Evolutionary conservation across 2,113 vertebrate genomes (phyloP).

Genomic region (Tenrec ecaudatus): DNA sequence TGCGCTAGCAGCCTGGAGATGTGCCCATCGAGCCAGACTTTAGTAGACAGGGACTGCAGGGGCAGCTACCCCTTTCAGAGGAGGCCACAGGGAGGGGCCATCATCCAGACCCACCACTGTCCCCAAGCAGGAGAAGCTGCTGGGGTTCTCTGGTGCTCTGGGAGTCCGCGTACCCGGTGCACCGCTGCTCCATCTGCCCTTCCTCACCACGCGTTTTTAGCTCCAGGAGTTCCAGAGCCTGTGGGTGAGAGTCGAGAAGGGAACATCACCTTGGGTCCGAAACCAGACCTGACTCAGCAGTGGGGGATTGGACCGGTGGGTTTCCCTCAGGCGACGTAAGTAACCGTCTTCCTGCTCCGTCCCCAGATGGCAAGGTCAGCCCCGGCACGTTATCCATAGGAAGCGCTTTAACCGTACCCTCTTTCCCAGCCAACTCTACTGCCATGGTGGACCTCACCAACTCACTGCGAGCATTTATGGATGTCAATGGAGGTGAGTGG

Average conservation of each 20-base stretch:
- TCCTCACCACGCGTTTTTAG: constrained; percentile 83
- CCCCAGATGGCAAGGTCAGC: constrained; percentile 91
- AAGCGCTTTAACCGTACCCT: constrained; percentile 89
- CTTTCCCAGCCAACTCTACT: constrained; percentile 88
- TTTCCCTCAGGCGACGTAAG: constrained; percentile 82
- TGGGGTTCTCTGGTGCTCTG: constrained; percentile 48
- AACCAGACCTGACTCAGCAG: constrained; percentile 80
- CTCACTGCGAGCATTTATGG: constrained; percentile 91
- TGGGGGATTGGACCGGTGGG: constrained; percentile 82
- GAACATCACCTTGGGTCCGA: constrained; percentile 82
- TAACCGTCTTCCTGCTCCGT: constrained; percentile 84
- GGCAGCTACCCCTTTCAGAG: not conserved
- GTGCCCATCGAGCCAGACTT: not conserved
- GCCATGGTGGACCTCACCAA: constrained; percentile 90
- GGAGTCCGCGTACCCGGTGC: constrained; percentile 58
- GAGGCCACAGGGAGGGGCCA: constrained; percentile 38
- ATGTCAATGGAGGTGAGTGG: constrained; percentile 90
- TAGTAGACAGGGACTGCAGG: not conserved
- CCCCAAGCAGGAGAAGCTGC: constrained; percentile 27
- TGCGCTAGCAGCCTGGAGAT: not conserved
- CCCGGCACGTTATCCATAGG: constrained; percentile 89
- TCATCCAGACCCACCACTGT: constrained; percentile 7
- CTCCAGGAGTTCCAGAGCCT: constrained; percentile 83
- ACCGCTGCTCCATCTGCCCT: constrained; percentile 71
- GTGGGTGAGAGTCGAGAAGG: constrained; percentile 82